phyloP scores from a whole-genome alignment of 2,888 invertebrate species.

The Heterodera filipjevi region DNA sequence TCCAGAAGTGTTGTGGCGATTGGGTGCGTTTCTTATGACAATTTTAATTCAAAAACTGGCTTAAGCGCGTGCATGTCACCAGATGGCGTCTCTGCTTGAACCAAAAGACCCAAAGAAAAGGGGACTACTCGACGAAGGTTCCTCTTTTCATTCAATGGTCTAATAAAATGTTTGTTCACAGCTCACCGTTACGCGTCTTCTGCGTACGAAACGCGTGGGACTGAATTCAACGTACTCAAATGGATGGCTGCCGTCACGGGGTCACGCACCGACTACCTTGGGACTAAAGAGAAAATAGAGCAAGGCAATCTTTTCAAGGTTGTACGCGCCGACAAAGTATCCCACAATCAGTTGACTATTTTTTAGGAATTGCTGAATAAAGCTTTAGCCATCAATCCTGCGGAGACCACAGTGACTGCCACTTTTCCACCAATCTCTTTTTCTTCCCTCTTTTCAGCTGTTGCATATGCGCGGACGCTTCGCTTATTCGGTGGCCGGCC shows the following conservation, averaged over 20 bases:
- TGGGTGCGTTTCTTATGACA: background rate
- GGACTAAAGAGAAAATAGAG: slow-evolving; percentile 62
- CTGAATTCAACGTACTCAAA: slow-evolving; percentile 29
- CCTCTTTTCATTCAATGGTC: too few relatives aligned
- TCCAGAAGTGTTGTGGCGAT: slow-evolving; percentile 6
- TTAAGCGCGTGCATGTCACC: slow-evolving; percentile 54
- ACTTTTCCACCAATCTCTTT: background rate
- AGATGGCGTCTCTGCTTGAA: slow-evolving; percentile 36
- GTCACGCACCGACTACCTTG: slow-evolving; percentile 51
- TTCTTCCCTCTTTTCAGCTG: slow-evolving; percentile 19
- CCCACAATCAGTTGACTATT: background rate
- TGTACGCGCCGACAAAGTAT: background rate
- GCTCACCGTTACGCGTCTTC: background rate
- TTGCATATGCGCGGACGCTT: slow-evolving; percentile 50
- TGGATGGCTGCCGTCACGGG: slow-evolving; percentile 62
- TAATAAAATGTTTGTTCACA: background rate
- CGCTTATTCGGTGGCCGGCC: slow-evolving; percentile 42
- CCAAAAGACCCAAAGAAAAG: slow-evolving; percentile 49
- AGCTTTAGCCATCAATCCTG: slow-evolving; percentile 43
- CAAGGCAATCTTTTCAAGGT: slow-evolving; percentile 61
- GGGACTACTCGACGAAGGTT: slow-evolving; percentile 52
- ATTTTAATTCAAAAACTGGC: slow-evolving; percentile 1
- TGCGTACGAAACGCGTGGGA: background rate
- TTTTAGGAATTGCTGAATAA: slow-evolving; percentile 57
- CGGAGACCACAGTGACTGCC: slow-evolving; percentile 36